Conservation (phyloP, 2,113 vertebrate genomes). For the Procavia capensis region DNA sequence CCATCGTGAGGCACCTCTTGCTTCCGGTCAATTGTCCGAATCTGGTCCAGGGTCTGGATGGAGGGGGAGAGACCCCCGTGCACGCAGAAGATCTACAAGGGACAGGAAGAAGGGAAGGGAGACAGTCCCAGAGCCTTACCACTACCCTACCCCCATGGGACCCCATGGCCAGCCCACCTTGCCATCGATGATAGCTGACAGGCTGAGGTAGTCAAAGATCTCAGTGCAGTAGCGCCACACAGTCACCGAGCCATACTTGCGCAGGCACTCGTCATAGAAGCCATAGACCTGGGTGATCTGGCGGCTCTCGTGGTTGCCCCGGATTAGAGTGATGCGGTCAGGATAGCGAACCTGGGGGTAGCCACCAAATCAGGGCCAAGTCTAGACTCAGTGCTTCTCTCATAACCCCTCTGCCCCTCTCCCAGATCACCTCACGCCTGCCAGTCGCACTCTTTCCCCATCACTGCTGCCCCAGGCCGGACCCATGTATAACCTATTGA, state of each 20-base stretch:
- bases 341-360: constrained; percentile 93
- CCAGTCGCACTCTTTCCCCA: not conserved
- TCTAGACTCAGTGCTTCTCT: too few species aligned
- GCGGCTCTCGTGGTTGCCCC: constrained; percentile 96
- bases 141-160: fast-evolving
- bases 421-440: too few species aligned
- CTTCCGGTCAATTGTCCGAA: constrained; percentile 96
- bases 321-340: constrained; percentile 96
- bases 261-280: constrained; percentile 97
- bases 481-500: not conserved
- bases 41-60: constrained; percentile 97
- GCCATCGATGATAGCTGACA: constrained; percentile 97
- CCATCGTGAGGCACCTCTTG: constrained; percentile 98
- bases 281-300: constrained; percentile 98
- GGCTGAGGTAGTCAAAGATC: constrained; percentile 97
- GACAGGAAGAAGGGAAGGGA: not conserved
- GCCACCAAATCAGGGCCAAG: not conserved
- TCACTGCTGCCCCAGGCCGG: not conserved
- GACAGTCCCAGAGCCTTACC: not conserved
- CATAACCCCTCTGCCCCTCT: not conserved
- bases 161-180: constrained; percentile 86
- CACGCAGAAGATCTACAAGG: constrained; percentile 90
- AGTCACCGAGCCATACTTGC: constrained; percentile 96
- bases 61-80: constrained; percentile 96
- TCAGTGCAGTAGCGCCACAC: constrained; percentile 98